These are phyloP conservation scores for Monochamus alternatus DNA, from an alignment of 2,888 invertebrate species.

Conservation along the genomic window DNA sequence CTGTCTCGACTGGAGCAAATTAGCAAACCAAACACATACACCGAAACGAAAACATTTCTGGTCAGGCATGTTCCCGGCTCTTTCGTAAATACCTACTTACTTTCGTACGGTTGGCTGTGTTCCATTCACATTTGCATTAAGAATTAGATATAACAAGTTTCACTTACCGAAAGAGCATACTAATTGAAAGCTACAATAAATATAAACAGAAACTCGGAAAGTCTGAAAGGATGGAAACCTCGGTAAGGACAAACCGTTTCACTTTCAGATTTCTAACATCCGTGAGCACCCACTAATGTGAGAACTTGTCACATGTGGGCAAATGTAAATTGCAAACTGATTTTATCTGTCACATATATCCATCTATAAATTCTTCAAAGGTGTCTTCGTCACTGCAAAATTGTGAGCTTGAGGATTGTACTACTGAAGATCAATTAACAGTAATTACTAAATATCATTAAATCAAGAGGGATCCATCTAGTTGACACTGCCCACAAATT, in stretches of 20 bases:
- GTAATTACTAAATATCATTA: too few species aligned
- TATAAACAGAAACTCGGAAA: conserved; percentile 18
- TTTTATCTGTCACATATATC: too few species aligned
- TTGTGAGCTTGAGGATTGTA: too few species aligned
- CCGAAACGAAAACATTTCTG: background rate
- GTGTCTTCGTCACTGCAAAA: too few species aligned
- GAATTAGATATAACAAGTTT: conserved; percentile 12
- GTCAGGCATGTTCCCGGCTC: background rate
- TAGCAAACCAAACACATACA: background rate
- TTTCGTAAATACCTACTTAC: conserved; percentile 2
- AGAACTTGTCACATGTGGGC: conserved; percentile 3
- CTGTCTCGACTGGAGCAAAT: background rate
- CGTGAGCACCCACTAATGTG: conserved; percentile 2
- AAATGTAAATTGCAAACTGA: too few species aligned
- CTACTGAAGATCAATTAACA: too few species aligned
- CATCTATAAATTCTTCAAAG: too few species aligned
- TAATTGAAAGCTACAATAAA: conserved; percentile 19
- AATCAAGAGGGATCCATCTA: too few species aligned
- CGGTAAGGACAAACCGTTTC: conserved; percentile 9
- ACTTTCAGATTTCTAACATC: conserved; percentile 10
- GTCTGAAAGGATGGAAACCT: conserved; percentile 7
- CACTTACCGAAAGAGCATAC: conserved; percentile 15
- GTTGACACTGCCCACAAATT: too few species aligned
- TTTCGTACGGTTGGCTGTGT: background rate
- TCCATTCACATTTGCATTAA: conserved; percentile 14